These are phyloP conservation scores for Geotrupes spiniger DNA, from an alignment of 2,888 invertebrate genomes.

Conservation along the genomic window DNA sequence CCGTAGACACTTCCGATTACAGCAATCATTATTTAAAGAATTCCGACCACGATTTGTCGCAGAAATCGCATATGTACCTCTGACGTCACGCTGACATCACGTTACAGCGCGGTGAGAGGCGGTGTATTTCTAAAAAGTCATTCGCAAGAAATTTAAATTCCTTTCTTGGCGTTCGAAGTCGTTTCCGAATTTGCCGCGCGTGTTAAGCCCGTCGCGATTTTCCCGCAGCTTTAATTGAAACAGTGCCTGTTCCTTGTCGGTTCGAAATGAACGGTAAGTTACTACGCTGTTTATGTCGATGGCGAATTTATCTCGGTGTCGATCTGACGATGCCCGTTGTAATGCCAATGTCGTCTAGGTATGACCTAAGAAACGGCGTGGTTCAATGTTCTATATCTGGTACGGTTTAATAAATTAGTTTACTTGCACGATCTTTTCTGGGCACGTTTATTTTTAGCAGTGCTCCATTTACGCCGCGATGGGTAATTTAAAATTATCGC, in stretches of 20 bases:
- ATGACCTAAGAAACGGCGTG: not conserved
- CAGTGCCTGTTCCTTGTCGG: constrained; percentile 1
- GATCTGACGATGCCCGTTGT: too few species aligned
- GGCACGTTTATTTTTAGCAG: constrained; percentile 1
- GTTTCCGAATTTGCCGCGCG: too few species aligned
- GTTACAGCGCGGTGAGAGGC: not conserved
- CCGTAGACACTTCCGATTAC: not conserved
- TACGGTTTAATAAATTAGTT: not conserved
- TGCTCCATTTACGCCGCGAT: not conserved
- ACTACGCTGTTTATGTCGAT: too few species aligned
- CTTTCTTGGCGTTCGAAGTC: not conserved
- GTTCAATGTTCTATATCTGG: constrained; percentile 1
- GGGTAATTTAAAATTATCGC: not conserved
- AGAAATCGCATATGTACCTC: constrained; percentile 18
- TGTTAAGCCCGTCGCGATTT: not conserved
- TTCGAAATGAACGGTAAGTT: constrained; percentile 2
- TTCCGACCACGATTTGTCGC: constrained; percentile 6
- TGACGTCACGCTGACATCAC: constrained; percentile 25
- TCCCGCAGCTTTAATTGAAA: not conserved
- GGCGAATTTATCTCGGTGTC: too few species aligned
- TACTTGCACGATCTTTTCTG: not conserved
- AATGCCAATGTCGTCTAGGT: too few species aligned
- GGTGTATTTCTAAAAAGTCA: not conserved
- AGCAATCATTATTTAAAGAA: constrained; percentile 1
- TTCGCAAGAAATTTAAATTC: constrained; percentile 1